A percentile compares a stretch with the other conserved stretches of the same genome.
Conservation (phyloP, 2,797 vertebrate genomes). For the Pempheris klunzingeri region DNA sequence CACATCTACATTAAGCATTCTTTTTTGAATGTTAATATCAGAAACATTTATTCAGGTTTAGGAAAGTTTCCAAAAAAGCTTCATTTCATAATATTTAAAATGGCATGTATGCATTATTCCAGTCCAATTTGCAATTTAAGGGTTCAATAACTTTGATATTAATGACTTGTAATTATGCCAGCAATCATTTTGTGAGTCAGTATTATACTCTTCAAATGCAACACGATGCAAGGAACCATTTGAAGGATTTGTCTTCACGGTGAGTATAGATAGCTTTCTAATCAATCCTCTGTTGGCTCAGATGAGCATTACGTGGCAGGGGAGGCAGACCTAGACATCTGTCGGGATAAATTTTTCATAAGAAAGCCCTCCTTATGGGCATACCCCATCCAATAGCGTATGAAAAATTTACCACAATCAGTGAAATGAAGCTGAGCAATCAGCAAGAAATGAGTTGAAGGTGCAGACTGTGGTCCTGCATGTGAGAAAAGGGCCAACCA, state of each 20-base stretch:
- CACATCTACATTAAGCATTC: neutral
- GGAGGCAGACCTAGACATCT: constrained; percentile 81
- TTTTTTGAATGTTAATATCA: neutral
- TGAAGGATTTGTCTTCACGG: constrained; percentile 45
- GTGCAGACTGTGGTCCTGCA: constrained; percentile 29
- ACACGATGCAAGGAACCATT: constrained; percentile 38
- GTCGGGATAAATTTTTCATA: constrained; percentile 81
- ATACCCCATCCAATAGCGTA: constrained; percentile 62
- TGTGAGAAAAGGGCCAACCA: constrained; percentile 31
- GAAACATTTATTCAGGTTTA: neutral
- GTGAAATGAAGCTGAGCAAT: constrained; percentile 70
- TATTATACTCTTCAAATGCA: constrained; percentile 44
- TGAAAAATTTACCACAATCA: constrained; percentile 78
- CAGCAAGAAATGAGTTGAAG: constrained; percentile 61
- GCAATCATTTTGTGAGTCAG: constrained; percentile 20
- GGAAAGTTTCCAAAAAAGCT: neutral
- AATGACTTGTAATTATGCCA: constrained; percentile 27
- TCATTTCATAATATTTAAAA: constrained; percentile 8
- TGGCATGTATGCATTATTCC: constrained; percentile 4
- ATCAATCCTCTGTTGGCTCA: constrained; percentile 68
- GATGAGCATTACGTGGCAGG: constrained; percentile 61
- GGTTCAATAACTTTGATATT: constrained; percentile 19
- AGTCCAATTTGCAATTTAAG: constrained; percentile 1
- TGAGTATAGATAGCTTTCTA: constrained; percentile 58
- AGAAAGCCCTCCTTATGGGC: constrained; percentile 67